Evolutionary conservation across 2,888 invertebrate genomes (phyloP).

Genomic region (Acleris holmiana): DNA sequence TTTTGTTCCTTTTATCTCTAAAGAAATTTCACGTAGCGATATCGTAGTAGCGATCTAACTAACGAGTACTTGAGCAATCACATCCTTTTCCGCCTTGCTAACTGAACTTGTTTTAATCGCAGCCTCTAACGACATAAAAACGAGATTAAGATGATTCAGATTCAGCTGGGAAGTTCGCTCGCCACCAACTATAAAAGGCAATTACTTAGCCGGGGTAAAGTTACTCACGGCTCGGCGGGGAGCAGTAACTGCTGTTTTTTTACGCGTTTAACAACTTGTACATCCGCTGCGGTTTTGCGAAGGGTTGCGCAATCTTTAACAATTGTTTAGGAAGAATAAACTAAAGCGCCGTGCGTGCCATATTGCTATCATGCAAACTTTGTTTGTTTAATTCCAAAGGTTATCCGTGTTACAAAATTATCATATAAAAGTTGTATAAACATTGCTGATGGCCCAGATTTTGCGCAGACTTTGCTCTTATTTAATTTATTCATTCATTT

Average conservation of each 20-base stretch:
- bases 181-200: conserved; percentile 69
- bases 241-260: conserved; percentile 50
- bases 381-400: conserved; percentile 12
- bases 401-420: conserved; percentile 11
- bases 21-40: conserved; percentile 2
- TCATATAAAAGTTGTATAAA: neutral
- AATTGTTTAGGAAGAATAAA: neutral
- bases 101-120: neutral
- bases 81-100: too few relatives aligned
- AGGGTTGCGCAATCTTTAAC: conserved; percentile 6
- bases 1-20: conserved; percentile 14
- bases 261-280: conserved; percentile 38
- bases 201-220: conserved; percentile 68
- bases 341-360: conserved; percentile 1
- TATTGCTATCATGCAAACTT: conserved; percentile 13
- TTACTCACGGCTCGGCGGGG: conserved; percentile 59
- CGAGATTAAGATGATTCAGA: conserved; percentile 57
- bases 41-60: too few relatives aligned
- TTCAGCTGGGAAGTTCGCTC: conserved; percentile 61
- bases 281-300: conserved; percentile 19
- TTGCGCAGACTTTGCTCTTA: neutral
- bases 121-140: conserved; percentile 5
- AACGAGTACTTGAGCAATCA: too few relatives aligned
- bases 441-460: neutral
- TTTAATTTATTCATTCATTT: too few relatives aligned